A percentile compares a stretch with the other conserved stretches of the same genome.
phyloP scores from a whole-genome alignment of 2,888 invertebrate genomes.

The Dryobotodes eremita region DNA sequence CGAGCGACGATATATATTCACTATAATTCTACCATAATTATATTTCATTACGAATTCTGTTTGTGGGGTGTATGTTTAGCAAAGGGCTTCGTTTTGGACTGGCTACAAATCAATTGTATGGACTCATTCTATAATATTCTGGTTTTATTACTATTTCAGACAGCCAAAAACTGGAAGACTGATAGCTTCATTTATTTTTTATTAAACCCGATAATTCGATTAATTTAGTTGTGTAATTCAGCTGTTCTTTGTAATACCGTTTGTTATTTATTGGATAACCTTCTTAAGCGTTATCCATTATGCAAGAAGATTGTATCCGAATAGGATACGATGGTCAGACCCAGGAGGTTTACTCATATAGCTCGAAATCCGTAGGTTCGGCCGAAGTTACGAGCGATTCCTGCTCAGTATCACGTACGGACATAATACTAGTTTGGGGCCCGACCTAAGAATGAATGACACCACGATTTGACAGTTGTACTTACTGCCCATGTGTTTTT shows the following conservation, averaged over 20 bases:
- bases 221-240: slow-evolving; percentile 16
- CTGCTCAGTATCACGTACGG: too few species aligned
- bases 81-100: background rate
- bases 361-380: too few species aligned
- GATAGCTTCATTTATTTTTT: background rate
- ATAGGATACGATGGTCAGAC: background rate
- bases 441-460: too few species aligned
- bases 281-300: background rate
- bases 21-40: too few species aligned
- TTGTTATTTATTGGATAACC: background rate
- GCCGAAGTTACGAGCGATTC: too few species aligned
- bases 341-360: too few species aligned
- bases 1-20: too few species aligned
- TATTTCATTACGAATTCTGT: too few species aligned
- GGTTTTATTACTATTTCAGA: background rate
- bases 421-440: too few species aligned
- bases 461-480: too few species aligned
- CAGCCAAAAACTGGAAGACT: background rate
- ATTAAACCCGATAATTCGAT: slow-evolving; percentile 6
- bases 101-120: background rate
- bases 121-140: background rate
- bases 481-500: too few species aligned
- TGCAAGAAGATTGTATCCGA: slow-evolving; percentile 11
- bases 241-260: background rate
- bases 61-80: too few species aligned